phyloP scores from a whole-genome alignment of 2,888 invertebrate species.

The Polydesmus complanatus region DNA sequence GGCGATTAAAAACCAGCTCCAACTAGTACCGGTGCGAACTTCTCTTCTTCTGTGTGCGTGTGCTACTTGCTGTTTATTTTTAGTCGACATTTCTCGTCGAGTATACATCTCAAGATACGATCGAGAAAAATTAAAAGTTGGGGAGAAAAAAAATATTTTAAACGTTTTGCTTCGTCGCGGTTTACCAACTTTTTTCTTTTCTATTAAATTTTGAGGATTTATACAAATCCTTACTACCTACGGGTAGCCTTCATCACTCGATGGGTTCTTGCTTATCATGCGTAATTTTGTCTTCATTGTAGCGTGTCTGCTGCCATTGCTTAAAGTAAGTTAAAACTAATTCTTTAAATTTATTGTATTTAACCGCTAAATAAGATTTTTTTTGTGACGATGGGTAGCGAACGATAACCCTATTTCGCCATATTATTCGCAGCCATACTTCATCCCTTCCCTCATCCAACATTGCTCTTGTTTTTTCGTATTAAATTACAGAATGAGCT shows the following conservation, averaged over 20 bases:
- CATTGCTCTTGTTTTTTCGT: background rate
- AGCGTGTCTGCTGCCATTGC: constrained; percentile 16
- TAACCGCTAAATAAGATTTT: background rate
- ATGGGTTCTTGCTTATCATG: constrained; percentile 18
- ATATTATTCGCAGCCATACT: background rate
- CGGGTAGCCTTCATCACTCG: constrained; percentile 15
- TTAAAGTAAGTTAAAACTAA: constrained; percentile 9
- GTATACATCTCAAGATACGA: no score
- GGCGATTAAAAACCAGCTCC: background rate
- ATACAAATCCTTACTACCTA: constrained; percentile 10
- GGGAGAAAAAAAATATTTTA: no score
- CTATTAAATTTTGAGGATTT: background rate
- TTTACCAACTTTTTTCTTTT: background rate
- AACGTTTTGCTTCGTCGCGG: background rate
- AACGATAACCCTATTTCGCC: background rate
- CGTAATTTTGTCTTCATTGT: constrained; percentile 16
- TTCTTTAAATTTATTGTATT: background rate
- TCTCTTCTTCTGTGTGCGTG: background rate
- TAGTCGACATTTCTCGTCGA: background rate
- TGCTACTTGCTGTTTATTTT: background rate
- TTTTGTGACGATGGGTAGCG: background rate
- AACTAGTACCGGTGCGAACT: background rate
- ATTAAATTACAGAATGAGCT: no score
- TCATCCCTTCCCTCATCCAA: background rate
- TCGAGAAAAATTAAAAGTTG: no score